phyloP scores from a whole-genome alignment of 2,797 vertebrate species.

The Labeo calbasu region DNA sequence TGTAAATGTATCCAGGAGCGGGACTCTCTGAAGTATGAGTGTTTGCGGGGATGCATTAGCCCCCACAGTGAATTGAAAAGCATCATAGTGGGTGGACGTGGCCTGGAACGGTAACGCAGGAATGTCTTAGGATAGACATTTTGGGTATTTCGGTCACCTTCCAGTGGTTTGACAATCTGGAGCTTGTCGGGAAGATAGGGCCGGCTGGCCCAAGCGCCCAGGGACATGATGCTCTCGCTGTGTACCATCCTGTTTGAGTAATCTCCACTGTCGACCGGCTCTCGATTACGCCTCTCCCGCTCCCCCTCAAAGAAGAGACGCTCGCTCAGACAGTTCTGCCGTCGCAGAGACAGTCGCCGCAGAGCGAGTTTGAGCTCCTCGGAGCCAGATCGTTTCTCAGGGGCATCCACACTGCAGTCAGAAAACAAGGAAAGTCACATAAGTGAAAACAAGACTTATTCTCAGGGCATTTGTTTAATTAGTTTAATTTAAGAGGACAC shows the following conservation, averaged over 20 bases:
- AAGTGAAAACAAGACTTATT: background rate
- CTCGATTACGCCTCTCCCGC: conserved; percentile 84
- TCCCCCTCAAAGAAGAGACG: conserved; percentile 94
- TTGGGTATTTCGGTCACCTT: conserved; percentile 84
- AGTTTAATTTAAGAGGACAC: background rate
- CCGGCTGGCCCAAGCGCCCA: conserved; percentile 90
- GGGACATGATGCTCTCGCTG: conserved; percentile 96
- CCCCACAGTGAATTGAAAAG: conserved; percentile 90
- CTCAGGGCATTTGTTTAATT: background rate
- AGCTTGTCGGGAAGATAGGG: conserved; percentile 98
- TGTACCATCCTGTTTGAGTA: conserved; percentile 83
- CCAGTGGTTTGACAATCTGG: conserved; percentile 98
- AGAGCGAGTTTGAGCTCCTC: conserved; percentile 92
- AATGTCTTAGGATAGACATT: conserved; percentile 45
- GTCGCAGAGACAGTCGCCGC: conserved; percentile 89
- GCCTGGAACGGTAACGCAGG: conserved; percentile 28
- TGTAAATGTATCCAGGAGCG: conserved; percentile 83
- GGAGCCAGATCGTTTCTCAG: conserved; percentile 85
- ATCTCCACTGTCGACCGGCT: conserved; percentile 77
- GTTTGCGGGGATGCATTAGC: conserved; percentile 86
- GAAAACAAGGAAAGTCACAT: background rate
- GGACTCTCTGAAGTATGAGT: conserved; percentile 84
- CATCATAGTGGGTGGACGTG: conserved; percentile 82
- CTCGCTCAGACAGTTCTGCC: conserved; percentile 94
- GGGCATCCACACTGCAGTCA: conserved; percentile 67